These are phyloP conservation scores for Smittia sp. DNA, from an alignment of 2,888 invertebrate genomes.

Conservation along the genomic window DNA sequence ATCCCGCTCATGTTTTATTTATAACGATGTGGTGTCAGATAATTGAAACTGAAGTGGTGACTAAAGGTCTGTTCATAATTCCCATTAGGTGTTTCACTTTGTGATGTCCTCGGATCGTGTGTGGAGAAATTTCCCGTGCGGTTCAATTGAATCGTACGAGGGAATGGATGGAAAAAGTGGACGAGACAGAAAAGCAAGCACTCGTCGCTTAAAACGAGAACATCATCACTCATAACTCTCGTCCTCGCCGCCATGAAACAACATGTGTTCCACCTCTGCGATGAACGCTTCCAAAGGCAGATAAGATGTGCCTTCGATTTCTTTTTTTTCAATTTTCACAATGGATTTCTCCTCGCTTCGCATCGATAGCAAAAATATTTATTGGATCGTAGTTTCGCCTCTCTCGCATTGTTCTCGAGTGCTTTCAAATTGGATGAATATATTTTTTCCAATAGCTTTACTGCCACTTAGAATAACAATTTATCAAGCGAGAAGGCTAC, in stretches of 20 bases:
- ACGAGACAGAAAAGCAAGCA: neutral
- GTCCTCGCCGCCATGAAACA: neutral
- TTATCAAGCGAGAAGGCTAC: neutral
- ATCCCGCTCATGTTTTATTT: constrained; percentile 34
- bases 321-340: constrained; percentile 25
- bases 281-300: constrained; percentile 3
- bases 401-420: constrained; percentile 1
- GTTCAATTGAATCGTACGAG: constrained; percentile 5
- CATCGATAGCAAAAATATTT: neutral
- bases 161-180: constrained; percentile 5
- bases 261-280: constrained; percentile 9
- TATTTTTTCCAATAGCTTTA: constrained; percentile 2
- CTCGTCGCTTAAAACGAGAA: constrained; percentile 8
- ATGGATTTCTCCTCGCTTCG: neutral
- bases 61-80: constrained; percentile 27
- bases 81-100: constrained; percentile 29
- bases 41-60: constrained; percentile 34
- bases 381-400: neutral
- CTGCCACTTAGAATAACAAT: constrained; percentile 23
- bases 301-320: constrained; percentile 16
- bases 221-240: constrained; percentile 19
- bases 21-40: constrained; percentile 30
- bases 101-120: neutral
- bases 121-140: neutral
- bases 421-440: constrained; percentile 3